Conservation (phyloP, 2,797 vertebrate species). For the Pangasius larnaudii region DNA sequence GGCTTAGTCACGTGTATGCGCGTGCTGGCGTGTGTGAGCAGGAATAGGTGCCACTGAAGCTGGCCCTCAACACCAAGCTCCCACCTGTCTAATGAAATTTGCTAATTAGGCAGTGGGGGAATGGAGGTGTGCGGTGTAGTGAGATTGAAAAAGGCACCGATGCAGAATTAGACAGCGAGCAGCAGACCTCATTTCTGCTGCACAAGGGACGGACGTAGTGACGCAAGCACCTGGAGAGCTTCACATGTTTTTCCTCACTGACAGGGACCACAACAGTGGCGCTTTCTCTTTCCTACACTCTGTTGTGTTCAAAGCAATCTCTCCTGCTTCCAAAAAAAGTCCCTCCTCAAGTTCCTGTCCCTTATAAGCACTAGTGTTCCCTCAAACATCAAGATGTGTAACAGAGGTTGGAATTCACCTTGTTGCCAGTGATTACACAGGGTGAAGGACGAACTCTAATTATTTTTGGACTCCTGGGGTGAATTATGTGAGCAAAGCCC, state of each 20-base stretch:
- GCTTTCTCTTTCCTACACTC: slow-evolving; percentile 34
- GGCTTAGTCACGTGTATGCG: slow-evolving; percentile 32
- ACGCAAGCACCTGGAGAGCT: slow-evolving; percentile 57
- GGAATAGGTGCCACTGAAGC: slow-evolving; percentile 39
- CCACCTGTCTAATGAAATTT: slow-evolving; percentile 60
- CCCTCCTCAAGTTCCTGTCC: background rate
- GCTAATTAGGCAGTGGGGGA: slow-evolving; percentile 54
- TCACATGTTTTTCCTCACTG: background rate
- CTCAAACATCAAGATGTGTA: background rate
- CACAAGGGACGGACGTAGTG: slow-evolving; percentile 54
- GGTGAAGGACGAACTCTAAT: slow-evolving; percentile 4
- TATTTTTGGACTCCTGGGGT: background rate
- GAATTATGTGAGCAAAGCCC: slow-evolving; percentile 3
- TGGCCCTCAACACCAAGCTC: slow-evolving; percentile 44
- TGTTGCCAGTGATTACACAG: background rate
- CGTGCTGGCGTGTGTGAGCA: slow-evolving; percentile 49
- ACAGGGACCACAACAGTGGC: background rate
- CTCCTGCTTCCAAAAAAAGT: background rate
- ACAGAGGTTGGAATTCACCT: slow-evolving; percentile 14
- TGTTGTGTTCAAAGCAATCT: slow-evolving; percentile 23
- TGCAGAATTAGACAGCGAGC: slow-evolving; percentile 55
- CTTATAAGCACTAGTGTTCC: background rate
- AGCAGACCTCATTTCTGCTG: slow-evolving; percentile 63
- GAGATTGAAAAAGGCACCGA: slow-evolving; percentile 29
- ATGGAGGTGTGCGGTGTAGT: background rate